phyloP scores from a whole-genome alignment of 1,140 invertebrate genomes.

The Pachypsylla venusta region DNA sequence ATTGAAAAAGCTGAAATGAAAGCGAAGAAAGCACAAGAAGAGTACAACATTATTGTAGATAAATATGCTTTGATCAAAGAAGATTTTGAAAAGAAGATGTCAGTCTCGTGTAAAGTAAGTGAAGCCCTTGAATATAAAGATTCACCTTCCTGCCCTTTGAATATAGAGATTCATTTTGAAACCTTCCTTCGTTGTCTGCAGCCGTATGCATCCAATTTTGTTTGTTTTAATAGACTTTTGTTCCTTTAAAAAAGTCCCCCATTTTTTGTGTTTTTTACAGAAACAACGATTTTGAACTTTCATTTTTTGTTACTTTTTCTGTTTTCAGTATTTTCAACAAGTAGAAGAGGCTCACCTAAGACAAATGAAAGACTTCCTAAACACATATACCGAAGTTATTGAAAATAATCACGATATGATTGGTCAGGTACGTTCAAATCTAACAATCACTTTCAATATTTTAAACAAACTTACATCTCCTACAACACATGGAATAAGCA shows the following conservation, averaged over 20 bases:
- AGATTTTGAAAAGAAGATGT: constrained; percentile 88
- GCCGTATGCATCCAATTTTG: too few relatives aligned
- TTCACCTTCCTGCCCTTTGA: too few relatives aligned
- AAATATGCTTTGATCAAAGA: constrained; percentile 77
- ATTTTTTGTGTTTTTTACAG: constrained; percentile 11
- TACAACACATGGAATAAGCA: too few relatives aligned
- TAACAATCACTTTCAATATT: too few relatives aligned
- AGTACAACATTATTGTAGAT: constrained; percentile 74
- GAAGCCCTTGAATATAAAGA: too few relatives aligned
- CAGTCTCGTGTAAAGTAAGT: constrained; percentile 66
- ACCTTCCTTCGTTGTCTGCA: background rate
- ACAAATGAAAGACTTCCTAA: constrained; percentile 91
- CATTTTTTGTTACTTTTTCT: too few relatives aligned
- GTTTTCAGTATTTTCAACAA: constrained; percentile 78
- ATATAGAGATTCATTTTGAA: too few relatives aligned
- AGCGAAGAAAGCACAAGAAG: constrained; percentile 83
- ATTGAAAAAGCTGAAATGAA: constrained; percentile 85
- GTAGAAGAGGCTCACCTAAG: constrained; percentile 80
- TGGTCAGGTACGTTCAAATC: constrained; percentile 53
- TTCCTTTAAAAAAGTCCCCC: too few relatives aligned
- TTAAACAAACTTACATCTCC: too few relatives aligned
- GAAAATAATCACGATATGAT: constrained; percentile 79
- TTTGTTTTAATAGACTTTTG: too few relatives aligned
- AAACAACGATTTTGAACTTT: constrained; percentile 1
- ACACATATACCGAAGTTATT: constrained; percentile 70